Base-by-base conservation (phyloP, 2,797 vertebrate species). In the Pampus argenteus region DNA sequence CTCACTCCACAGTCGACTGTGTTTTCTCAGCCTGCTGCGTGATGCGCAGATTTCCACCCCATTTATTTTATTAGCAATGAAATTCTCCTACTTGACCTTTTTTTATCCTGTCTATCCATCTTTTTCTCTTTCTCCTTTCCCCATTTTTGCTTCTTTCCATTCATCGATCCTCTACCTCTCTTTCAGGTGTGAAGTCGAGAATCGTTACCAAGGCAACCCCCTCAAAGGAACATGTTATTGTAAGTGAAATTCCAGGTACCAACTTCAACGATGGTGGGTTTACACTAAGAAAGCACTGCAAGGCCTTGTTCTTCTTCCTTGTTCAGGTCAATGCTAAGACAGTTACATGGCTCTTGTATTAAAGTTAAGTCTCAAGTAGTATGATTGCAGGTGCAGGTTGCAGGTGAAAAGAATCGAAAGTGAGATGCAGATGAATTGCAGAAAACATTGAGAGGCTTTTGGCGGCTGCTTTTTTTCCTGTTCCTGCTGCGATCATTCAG, bases 161-260 rank as follows among this genome's bases (percentile, higher is more conserved):
- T 57, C 56, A 49, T 54, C 42, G 31, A 4, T 60, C 49, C 31
- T 8, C 40, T 9, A 15, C 56, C 62, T 80, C 47, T 58, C 60
- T n/a, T 82, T 83, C 88, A 99, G 98, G 89, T 99, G 98, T 89
- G 98, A 99, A 91, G 96, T 99, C 0, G 98, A 99, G 93, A 99
- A 98, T 65, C 96, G 97, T 58, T 99, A 99, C 92, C 98, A 99
- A 86, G 98, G 98, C 91, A 99, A 99, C 90, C 98, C 98, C 38
- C 95, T 99, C 77, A 99, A 98, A 96, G 98, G 98, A 92, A 99
- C 98, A 0, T 99, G 98, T 89, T 99, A 99, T 88, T 99, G 98
- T 99, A 93, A 99, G 98, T 98, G 85, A 78, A 84, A 78, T 64
- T 75, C 66, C 58, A 79, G n/a, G n/a, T n/a, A n/a, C n/a, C n/a